phyloP scores from a whole-genome alignment of 2,888 invertebrate species.

The Zonitis immaculata region DNA sequence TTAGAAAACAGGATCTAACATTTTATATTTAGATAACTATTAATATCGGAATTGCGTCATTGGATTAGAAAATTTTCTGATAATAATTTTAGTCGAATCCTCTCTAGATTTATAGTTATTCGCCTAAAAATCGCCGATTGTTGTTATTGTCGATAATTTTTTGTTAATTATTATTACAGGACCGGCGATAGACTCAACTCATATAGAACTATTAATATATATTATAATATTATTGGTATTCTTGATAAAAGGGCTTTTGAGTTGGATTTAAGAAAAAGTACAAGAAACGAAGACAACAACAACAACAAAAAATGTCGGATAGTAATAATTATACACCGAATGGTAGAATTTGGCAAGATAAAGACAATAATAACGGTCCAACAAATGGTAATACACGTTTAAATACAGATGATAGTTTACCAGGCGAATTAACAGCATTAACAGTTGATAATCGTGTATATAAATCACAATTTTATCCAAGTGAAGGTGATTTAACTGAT shows the following conservation, averaged over 20 bases:
- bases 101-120: no score
- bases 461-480: conserved; percentile 35
- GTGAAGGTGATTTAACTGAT: conserved; percentile 39
- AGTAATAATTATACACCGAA: conserved; percentile 25
- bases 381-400: conserved; percentile 36
- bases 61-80: no score
- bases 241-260: no score
- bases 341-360: conserved; percentile 22
- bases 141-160: background rate
- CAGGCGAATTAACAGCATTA: conserved; percentile 44
- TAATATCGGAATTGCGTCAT: background rate
- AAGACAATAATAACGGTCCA: conserved; percentile 43
- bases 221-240: no score
- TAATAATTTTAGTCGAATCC: no score
- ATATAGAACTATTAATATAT: conserved; percentile 9
- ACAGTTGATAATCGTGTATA: conserved; percentile 36
- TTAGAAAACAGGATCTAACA: background rate
- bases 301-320: conserved; percentile 25
- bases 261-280: no score
- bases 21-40: background rate
- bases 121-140: no score
- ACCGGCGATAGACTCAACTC: conserved; percentile 15
- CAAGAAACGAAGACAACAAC: conserved; percentile 15
- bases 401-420: conserved; percentile 31
- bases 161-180: conserved; percentile 13